Evolutionary conservation across 2,888 invertebrate species (phyloP), one percentile per base, ranked within the genome.

Genomic region (Mesoligia furuncula): DNA sequence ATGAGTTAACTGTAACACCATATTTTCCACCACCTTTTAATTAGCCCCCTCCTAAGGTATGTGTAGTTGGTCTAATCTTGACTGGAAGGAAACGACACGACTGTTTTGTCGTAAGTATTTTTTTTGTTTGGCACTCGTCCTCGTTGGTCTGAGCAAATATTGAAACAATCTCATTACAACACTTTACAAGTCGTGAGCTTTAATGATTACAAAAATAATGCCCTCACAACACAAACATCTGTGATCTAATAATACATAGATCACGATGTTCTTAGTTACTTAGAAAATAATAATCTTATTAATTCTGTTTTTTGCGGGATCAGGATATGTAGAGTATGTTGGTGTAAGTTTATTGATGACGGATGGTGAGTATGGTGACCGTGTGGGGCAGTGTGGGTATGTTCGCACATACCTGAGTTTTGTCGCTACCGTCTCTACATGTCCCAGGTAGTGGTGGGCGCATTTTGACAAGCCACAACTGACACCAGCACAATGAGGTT

Each of bases 271-370:
- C 84, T 78, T 39, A 64, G 20, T 17, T 45, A 54, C 42, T 31
- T 24, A 54, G 9, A 9, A 64, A 48, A 85, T 69, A 61, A 73
- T 54, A 42, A 73, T 69, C 39, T 61, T 36, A 81, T 77, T 74
- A 71, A 83, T 71, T 67, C 45, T 9, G 13, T 64, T 79, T 83
- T 84, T 86, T 86, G 67, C 36, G 13, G 24, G 15, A 65, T 78
- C 72, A 75, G 79, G 75, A 75, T 79, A 54, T 61, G 66, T 73
- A 27, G 66, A 80, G 70, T 59, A 67, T 51, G 77, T 42, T 77
- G 74, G 61, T 62, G 77, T 64, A 4, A 27, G 81, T 74, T 69
- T 48, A 69, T 85, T 61, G 51, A 45, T 69, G 31, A 31, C 68
- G 39, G 48, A 27, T 42, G 66, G 48, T 31, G 51, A 17, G 39